Conservation (phyloP, 2,113 vertebrate species). For the Osmerus mordax region DNA sequence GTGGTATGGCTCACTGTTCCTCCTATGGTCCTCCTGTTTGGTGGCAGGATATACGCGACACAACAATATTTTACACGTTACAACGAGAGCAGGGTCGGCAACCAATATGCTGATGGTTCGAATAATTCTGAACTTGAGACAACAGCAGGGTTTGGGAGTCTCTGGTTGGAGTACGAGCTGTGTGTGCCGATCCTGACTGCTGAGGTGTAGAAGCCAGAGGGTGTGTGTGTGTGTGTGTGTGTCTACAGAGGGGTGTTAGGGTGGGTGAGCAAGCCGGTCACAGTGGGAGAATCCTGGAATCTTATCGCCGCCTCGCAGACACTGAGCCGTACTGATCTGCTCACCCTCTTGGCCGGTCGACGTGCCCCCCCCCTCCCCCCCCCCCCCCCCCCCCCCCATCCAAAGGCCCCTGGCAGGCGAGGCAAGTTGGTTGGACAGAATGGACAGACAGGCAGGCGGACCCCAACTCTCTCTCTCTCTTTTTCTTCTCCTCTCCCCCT, state of each 20-base stretch:
- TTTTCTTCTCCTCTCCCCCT: not conserved
- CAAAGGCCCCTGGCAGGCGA: conserved; percentile 46
- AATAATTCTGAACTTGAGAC: not conserved
- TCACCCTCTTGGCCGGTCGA: conserved; percentile 72
- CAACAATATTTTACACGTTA: no score
- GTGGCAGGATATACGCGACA: no score
- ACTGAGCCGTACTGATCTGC: conserved; percentile 75
- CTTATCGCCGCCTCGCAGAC: conserved; percentile 78
- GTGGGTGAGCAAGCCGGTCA: conserved; percentile 73
- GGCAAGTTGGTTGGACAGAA: no score
- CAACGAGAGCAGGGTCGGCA: no score
- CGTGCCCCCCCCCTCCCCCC: conserved; percentile 51
- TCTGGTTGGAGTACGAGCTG: conserved; percentile 58
- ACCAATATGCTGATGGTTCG: no score
- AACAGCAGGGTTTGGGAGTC: not conserved
- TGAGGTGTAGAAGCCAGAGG: conserved; percentile 48
- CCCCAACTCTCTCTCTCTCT: conserved; percentile 30
- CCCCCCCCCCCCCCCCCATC: not conserved
- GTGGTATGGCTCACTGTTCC: conserved; percentile 26
- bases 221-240: conserved; percentile 14
- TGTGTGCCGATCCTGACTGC: conserved; percentile 39
- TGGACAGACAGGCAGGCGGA: no score
- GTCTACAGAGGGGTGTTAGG: conserved; percentile 50
- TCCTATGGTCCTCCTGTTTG: not conserved
- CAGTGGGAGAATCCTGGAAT: conserved; percentile 76